Percentiles rank a stretch among this genome's conserved stretches.
phyloP scores from a whole-genome alignment of 92 coral and sea anemone genomes.

The Zoanthus solanderi region DNA sequence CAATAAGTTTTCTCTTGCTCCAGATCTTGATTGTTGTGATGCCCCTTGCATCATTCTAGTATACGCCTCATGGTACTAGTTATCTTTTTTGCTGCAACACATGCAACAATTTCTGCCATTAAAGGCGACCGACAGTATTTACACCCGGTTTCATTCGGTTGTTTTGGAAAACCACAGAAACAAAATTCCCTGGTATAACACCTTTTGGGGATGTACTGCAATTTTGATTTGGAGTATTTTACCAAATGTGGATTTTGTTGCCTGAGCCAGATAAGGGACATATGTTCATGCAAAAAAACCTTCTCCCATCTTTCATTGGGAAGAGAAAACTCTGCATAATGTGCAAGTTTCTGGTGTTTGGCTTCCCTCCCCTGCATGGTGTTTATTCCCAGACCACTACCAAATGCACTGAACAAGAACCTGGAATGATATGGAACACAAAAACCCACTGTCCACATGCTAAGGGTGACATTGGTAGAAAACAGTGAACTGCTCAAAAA shows the following conservation, averaged over 20 bases:
- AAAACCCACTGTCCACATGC: conserved; percentile 82
- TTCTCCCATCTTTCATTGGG: conserved; percentile 76
- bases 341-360: conserved; percentile 78
- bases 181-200: conserved; percentile 39
- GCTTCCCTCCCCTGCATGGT: conserved; percentile 77
- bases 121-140: conserved; percentile 55
- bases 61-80: conserved; percentile 23
- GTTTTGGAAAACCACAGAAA: conserved; percentile 53
- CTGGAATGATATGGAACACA: conserved; percentile 77
- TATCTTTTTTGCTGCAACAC: conserved; percentile 57
- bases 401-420: conserved; percentile 66
- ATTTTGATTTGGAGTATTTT: conserved; percentile 65
- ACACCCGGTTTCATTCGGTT: conserved; percentile 36
- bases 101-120: conserved; percentile 64
- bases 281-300: conserved; percentile 77
- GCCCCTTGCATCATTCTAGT: conserved; percentile 10
- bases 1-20: conserved; percentile 24
- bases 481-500: conserved; percentile 71
- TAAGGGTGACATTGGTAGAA: conserved; percentile 56
- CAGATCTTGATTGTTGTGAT: conserved; percentile 10
- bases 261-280: conserved; percentile 67
- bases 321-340: conserved; percentile 73
- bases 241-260: conserved; percentile 56
- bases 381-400: conserved; percentile 72
- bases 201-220: conserved; percentile 60